Conservation (phyloP, 2,113 vertebrate species). For the Oceanites oceanicus region DNA sequence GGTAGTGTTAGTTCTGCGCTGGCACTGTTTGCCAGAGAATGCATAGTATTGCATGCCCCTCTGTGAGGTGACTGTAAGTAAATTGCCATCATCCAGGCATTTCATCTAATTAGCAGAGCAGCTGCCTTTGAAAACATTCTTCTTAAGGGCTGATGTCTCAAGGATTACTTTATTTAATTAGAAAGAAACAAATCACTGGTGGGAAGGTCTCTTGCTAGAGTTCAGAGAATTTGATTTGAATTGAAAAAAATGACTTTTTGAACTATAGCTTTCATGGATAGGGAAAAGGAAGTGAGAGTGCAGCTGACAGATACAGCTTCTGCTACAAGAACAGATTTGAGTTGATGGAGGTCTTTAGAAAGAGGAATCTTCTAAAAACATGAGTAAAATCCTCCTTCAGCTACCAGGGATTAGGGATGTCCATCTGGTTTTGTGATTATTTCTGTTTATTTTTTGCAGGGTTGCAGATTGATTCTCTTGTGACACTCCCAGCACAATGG, state of each 20-base stretch:
- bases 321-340: neutral
- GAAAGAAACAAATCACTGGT: conserved; percentile 1
- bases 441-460: conserved; percentile 40
- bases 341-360: conserved; percentile 7
- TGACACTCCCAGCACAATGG: neutral
- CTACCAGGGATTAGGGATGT: conserved; percentile 41
- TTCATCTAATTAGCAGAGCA: conserved; percentile 30
- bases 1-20: neutral
- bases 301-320: neutral
- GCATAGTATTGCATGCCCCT: neutral
- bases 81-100: neutral
- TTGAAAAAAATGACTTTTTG: neutral
- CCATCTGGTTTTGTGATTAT: conserved; percentile 66
- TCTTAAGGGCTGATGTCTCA: conserved; percentile 13
- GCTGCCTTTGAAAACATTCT: conserved; percentile 36
- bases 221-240: neutral
- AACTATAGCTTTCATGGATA: neutral
- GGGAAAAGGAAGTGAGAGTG: neutral
- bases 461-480: conserved; percentile 5
- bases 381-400: conserved; percentile 8
- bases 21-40: neutral
- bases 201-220: neutral
- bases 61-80: neutral
- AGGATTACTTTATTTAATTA: conserved; percentile 40
- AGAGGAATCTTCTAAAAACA: conserved; percentile 27